phyloP scores from a whole-genome alignment of 2,888 invertebrate genomes.

The Odontocolon sp. region DNA sequence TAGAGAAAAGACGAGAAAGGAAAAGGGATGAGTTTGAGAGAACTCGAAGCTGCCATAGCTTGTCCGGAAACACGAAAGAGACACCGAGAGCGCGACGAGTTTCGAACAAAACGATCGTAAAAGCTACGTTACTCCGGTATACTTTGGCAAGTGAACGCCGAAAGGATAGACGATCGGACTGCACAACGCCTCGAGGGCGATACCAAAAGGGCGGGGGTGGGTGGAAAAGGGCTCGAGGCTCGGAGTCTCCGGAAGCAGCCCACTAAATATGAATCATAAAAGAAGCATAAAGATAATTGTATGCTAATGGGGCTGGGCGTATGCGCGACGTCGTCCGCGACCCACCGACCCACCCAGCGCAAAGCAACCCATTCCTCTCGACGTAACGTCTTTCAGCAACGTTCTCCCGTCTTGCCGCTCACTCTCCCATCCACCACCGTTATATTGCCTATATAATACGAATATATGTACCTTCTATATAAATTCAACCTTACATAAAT shows the following conservation, averaged over 20 bases:
- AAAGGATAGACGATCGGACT: no score
- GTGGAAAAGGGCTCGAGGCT: conserved; percentile 14
- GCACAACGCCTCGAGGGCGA: conserved; percentile 31
- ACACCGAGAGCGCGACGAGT: conserved; percentile 10
- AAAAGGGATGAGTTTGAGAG: background rate
- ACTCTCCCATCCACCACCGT: background rate
- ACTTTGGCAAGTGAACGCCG: background rate
- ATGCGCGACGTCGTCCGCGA: conserved; percentile 70
- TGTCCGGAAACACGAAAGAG: background rate
- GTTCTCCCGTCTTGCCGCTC: background rate
- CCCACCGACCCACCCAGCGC: conserved; percentile 25
- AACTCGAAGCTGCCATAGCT: background rate
- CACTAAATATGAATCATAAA: conserved; percentile 76
- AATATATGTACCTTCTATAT: conserved; percentile 46
- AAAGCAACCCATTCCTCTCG: conserved; percentile 31
- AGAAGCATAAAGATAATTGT: conserved; percentile 76
- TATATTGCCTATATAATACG: conserved; percentile 57
- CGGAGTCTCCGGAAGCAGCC: conserved; percentile 55
- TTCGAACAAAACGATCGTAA: conserved; percentile 49
- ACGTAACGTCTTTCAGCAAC: conserved; percentile 29
- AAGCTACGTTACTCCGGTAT: background rate
- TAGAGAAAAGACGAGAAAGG: conserved; percentile 23
- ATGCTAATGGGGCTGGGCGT: conserved; percentile 73
- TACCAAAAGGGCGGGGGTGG: conserved; percentile 12
- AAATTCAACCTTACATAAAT: conserved; percentile 52